Evolutionary conservation across 2,113 vertebrate genomes (phyloP), one percentile per base, ranked within the genome.

Genomic region (Ciconia boyciana): DNA sequence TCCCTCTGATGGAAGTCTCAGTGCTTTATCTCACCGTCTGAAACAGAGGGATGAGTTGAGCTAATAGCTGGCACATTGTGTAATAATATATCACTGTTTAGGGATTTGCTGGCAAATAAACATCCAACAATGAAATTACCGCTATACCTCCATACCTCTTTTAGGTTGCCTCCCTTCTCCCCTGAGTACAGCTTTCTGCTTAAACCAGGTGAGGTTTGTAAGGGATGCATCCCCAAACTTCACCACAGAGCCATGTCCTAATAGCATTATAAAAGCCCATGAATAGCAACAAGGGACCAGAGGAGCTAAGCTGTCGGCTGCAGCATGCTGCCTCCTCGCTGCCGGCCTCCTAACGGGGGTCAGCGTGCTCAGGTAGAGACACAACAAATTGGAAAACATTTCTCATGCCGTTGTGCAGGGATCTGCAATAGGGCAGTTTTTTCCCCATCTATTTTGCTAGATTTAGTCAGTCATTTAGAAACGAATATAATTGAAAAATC

Each of bases 271-370:
- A 44, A 49, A 78, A 81, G 18, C 10, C 18, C 15, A 9, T 36
- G 52, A 57, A 21, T 13, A 89, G 31, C 28, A 14, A 10, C 7
- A 19, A 88, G 87, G 39, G 61, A 43, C 13, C 5, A 2, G 55
- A 83, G 48, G 41, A 86, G 29, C 29, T 66, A 13, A 62, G 70
- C 52, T 0, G 0, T 16, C 2, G 4, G 46, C 54, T 64, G 51
- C 6, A 2, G 25, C 48, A 11, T 1, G 2, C 52, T 29, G 14
- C 32, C 51, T 70, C 41, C 51, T 87, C 2, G 3, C 29, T 39
- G 7, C 60, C 5, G 3, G 13, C 15, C 6, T 13, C 68, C 31
- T 16, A 2, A 44, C 0, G 0, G 51, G 46, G 21, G 64, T 64
- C 13, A 13, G 19, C 11, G 5, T 8, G 25, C 44, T 77, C 54